Base-by-base conservation (phyloP, 2,797 vertebrate genomes). In the Centropyge bicolor region DNA sequence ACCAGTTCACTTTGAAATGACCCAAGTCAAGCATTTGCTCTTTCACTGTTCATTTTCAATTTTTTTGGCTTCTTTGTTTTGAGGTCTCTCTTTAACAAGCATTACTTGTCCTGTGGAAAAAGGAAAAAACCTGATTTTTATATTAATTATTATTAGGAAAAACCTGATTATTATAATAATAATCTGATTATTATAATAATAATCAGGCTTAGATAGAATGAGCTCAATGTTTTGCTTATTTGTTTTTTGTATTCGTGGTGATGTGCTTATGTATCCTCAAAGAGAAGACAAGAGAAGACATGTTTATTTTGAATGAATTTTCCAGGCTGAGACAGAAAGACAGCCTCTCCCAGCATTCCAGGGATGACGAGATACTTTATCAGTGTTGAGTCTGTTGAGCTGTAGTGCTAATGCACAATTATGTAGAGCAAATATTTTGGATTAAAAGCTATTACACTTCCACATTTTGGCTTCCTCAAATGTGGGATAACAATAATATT, bases 351-450 rank as follows among this genome's bases (percentile, higher is more conserved):
- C 56, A 67, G 16, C 0, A 11, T 65, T 75, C 6, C 57, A 65
- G 24, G 36, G 40, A 49, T 7, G 24, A 76, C 67, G 57, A 72
- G 57, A 64, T 55, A 0, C 64, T 79, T 65, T 24, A 59, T 81
- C 59, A 57, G 19, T 41, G 36, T 11, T 59, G 31, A 64, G 24
- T 73, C 20, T 24, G n/a, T n/a, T n/a, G 12, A 9, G 51, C 38
- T 72, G 43, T 48, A 10, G 20, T 49, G 14, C 31, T 55, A 45
- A 72, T 38, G 36, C 45, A 64, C 19, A 55, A 62, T 59, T 60
- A 82, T 78, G n/a, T 22, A 43, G 16, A 46, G 24, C 36, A 67
- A 65, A 77, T 51, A 70, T 61, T 78, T 70, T 40, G 52, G 22
- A 51, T 74, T 59, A 74, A 60, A 81, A 52, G 38, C 45, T 60